phyloP scores from a whole-genome alignment of 2,888 invertebrate species.

The Drosophila mettleri region DNA sequence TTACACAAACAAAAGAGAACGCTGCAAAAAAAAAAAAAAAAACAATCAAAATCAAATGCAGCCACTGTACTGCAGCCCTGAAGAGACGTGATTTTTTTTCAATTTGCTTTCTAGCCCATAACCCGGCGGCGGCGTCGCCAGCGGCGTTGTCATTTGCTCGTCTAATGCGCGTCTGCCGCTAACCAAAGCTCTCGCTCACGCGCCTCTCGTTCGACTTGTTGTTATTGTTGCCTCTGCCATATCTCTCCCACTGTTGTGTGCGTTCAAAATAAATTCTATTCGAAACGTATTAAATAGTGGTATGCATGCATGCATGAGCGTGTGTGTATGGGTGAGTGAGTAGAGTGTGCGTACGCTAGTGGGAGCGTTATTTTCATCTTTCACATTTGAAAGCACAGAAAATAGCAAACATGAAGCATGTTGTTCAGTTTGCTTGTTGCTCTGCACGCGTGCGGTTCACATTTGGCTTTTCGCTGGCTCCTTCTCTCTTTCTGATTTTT shows the following conservation, averaged over 20 bases:
- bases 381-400: conserved; percentile 65
- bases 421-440: conserved; percentile 82
- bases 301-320: conserved; percentile 57
- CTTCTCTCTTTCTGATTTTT: background rate
- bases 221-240: conserved; percentile 2
- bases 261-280: conserved; percentile 70
- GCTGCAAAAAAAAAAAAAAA: conserved; percentile 4
- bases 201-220: conserved; percentile 55
- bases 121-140: conserved; percentile 47
- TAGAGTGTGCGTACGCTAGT: conserved; percentile 9
- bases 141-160: conserved; percentile 53
- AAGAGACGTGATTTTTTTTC: conserved; percentile 24
- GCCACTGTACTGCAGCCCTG: conserved; percentile 69
- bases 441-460: conserved; percentile 78
- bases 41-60: conserved; percentile 25
- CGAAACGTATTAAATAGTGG: conserved; percentile 72
- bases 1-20: conserved; percentile 57
- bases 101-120: conserved; percentile 69
- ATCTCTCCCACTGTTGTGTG: conserved; percentile 45
- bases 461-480: conserved; percentile 20
- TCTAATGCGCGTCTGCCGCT: conserved; percentile 64
- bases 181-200: conserved; percentile 75
- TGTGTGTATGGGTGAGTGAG: conserved; percentile 10
- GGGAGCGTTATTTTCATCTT: conserved; percentile 68
- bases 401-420: conserved; percentile 77